These are phyloP conservation scores for Mya arenaria DNA, from an alignment of 1,140 invertebrate genomes.

Conservation along the genomic window DNA sequence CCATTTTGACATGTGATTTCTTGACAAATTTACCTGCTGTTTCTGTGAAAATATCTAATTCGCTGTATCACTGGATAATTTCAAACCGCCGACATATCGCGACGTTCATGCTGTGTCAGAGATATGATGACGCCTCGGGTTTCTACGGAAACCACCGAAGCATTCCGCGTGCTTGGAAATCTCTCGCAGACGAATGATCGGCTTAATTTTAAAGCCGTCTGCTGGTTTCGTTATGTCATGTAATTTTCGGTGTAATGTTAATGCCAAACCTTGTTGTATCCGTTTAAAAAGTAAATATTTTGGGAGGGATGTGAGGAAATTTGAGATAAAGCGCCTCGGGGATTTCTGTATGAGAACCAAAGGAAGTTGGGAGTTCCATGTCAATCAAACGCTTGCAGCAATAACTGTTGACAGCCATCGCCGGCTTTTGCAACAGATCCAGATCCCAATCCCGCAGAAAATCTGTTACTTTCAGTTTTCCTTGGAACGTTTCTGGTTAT, in stretches of 20 bases:
- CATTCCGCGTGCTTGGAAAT: too few relatives aligned
- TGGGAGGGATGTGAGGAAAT: conserved; percentile 36
- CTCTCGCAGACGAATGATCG: too few relatives aligned
- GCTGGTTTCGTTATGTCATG: background rate
- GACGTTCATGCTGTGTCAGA: too few relatives aligned
- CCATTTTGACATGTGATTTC: conserved; percentile 54
- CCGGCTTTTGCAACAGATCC: too few relatives aligned
- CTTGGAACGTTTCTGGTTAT: background rate
- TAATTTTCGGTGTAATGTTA: background rate
- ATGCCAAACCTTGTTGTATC: background rate
- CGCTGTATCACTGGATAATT: conserved; percentile 19
- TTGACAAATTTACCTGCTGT: conserved; percentile 58
- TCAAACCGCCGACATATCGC: conserved; percentile 1
- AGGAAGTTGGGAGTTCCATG: conserved; percentile 44
- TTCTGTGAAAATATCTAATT: conserved; percentile 14
- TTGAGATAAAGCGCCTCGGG: conserved; percentile 26
- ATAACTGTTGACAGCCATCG: conserved; percentile 49
- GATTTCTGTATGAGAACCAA: conserved; percentile 30
- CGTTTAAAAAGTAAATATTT: conserved; percentile 39
- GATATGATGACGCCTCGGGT: too few relatives aligned
- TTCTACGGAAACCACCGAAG: too few relatives aligned
- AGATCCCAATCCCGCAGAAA: too few relatives aligned
- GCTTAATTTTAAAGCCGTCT: background rate
- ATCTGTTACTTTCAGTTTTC: too few relatives aligned
- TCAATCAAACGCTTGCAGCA: conserved; percentile 38